A percentile compares a stretch with the other conserved stretches of the same genome.
Conservation (phyloP, 2,113 vertebrate genomes). For the Microcebus jonahi region DNA sequence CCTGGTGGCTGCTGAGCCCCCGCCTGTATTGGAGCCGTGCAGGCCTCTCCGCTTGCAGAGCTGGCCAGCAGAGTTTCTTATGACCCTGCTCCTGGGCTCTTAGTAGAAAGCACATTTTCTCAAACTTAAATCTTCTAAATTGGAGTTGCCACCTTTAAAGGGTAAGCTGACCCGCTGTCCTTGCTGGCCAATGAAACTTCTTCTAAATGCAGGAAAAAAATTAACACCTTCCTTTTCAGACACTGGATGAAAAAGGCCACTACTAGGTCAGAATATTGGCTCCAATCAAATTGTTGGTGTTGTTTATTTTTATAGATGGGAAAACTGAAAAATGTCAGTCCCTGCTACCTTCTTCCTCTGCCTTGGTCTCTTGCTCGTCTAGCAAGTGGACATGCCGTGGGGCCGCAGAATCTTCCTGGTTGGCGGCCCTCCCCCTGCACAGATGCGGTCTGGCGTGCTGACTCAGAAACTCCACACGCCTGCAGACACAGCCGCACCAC, state of each 20-base stretch:
- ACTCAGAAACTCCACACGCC: not conserved
- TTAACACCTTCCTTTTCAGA: constrained; percentile 56
- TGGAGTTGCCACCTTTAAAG: constrained; percentile 71
- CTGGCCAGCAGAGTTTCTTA: not conserved
- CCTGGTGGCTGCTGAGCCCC: not conserved
- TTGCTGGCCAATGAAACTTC: constrained; percentile 52
- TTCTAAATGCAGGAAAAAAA: constrained; percentile 22
- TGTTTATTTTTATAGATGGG: constrained; percentile 16
- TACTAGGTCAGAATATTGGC: not conserved
- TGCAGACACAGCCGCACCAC: not conserved
- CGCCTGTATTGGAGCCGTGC: not conserved
- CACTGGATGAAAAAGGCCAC: not conserved
- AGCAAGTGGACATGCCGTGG: not conserved
- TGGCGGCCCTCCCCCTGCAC: no score
- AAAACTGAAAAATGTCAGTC: not conserved
- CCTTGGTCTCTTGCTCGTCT: not conserved
- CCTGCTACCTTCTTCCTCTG: not conserved
- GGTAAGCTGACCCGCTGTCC: constrained; percentile 68
- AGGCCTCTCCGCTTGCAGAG: not conserved
- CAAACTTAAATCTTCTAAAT: constrained; percentile 74
- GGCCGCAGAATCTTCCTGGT: not conserved
- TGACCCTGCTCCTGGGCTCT: not conserved
- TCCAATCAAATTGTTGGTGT: not conserved
- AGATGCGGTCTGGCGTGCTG: not conserved
- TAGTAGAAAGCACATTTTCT: constrained; percentile 33